Base-by-base conservation (phyloP, 2,888 invertebrate genomes). In the Biston stratarius region DNA sequence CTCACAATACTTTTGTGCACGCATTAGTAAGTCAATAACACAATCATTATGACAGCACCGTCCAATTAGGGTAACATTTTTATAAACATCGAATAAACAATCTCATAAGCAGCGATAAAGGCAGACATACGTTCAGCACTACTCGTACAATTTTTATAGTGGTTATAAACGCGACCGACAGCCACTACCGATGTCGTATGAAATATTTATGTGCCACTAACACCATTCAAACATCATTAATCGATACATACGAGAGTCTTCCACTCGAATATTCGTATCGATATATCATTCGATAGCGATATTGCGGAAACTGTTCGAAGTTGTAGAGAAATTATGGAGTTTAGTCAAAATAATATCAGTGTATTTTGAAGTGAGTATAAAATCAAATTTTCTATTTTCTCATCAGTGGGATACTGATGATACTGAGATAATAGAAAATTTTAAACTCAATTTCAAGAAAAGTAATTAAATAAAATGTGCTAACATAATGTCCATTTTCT, bases 171-270 rank as follows among this genome's bases (percentile, higher is more conserved):
- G 83, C 79, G 78, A 81, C 76, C 81, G 83, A 84, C 83, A 84
- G 82, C 81, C 81, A 86, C 87, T 89, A 89, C 88, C 85, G 81
- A 81, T 83, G 83, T 85, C 83, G 78, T 83, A 86, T 86, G 84
- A 86, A 86, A 88, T 83, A 85, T 89, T 88, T 88, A 88, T 85
- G 83, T 78, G 74, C 72, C 81, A 77, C 81, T 85, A 83, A 84
- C 82, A 83, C 83, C 81, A 84, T 86, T 83, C 82, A 77, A 78
- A 76, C 71, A 78, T 80, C 78, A 81, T 85, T 85, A 85, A 86
- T 85, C 83, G 80, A 82, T 80, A 84, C 66, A 73, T 68, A 70
- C 40, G 59, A 64, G 42, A 45, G 58, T 52, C 47, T 63, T 60
- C 60, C 56, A 51, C 56, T 68, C 60, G 55, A 77, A 72, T 74